phyloP scores from a whole-genome alignment of 2,888 invertebrate species.

The Brachypterus glaber region DNA sequence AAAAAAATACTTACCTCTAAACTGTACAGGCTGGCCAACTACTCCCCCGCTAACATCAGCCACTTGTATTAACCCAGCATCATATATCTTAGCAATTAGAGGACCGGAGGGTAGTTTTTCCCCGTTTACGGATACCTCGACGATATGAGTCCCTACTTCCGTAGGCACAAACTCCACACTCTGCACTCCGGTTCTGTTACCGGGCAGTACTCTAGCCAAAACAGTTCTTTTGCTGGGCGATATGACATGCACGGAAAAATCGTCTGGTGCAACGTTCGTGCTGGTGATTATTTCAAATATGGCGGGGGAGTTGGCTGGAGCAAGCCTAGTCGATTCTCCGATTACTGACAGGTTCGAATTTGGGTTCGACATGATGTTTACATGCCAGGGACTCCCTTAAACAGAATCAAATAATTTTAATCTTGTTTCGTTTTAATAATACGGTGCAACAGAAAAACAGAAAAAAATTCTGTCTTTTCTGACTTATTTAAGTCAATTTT shows the following conservation, averaged over 20 bases:
- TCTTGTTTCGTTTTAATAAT: neutral
- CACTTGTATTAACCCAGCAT: constrained; percentile 86
- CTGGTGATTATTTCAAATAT: constrained; percentile 79
- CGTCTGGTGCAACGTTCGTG: constrained; percentile 46
- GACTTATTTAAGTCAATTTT: too few species aligned
- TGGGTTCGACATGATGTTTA: constrained; percentile 77
- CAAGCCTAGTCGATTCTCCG: constrained; percentile 80
- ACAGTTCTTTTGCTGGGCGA: constrained; percentile 80
- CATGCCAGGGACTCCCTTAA: constrained; percentile 89
- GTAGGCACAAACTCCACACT: constrained; percentile 86
- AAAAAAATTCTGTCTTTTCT: too few species aligned
- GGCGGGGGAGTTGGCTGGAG: constrained; percentile 82
- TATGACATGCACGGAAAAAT: constrained; percentile 57
- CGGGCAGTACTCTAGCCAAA: constrained; percentile 72
- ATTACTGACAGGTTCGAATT: constrained; percentile 63
- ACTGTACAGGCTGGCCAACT: constrained; percentile 93
- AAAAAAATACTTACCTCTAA: constrained; percentile 71
- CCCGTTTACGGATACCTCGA: constrained; percentile 81
- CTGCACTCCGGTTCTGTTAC: constrained; percentile 64
- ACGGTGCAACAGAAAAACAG: too few species aligned
- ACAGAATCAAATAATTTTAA: constrained; percentile 22
- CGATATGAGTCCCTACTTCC: constrained; percentile 90
- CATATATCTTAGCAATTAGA: constrained; percentile 88
- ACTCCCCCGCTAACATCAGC: constrained; percentile 89
- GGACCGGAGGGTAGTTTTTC: constrained; percentile 85